Conservation (phyloP, 2,113 vertebrate genomes). For the Hypanus sabinus region DNA sequence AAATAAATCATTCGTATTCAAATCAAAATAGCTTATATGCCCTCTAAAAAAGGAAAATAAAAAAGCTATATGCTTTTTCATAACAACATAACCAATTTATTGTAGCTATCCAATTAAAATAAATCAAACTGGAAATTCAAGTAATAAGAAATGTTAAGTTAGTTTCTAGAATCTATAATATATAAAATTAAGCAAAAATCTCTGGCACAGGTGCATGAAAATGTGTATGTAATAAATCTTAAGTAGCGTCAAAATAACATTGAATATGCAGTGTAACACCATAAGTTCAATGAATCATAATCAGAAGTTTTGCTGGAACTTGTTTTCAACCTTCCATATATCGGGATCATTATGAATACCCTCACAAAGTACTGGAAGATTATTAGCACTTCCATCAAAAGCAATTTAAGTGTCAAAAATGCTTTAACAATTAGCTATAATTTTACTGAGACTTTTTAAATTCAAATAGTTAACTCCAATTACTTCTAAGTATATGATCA, state of each 20-base stretch:
- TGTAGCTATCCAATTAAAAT: not conserved
- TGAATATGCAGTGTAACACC: not conserved
- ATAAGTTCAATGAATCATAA: not conserved
- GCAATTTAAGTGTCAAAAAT: not conserved
- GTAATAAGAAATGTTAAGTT: not conserved
- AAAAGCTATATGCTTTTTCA: not conserved
- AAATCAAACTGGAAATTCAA: not conserved
- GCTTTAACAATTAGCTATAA: not conserved
- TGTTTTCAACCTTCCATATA: not conserved
- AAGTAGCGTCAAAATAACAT: not conserved
- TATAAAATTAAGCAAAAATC: not conserved
- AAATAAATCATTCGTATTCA: not conserved
- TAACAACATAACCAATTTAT: not conserved
- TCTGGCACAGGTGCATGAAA: slow-evolving; percentile 1
- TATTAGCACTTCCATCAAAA: not conserved
- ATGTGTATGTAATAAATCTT: not conserved
- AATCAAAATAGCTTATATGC: not conserved
- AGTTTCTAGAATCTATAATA: not conserved
- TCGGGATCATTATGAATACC: not conserved
- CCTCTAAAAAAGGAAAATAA: not conserved
- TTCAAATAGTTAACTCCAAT: not conserved
- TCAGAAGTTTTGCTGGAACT: not conserved
- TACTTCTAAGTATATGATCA: not conserved
- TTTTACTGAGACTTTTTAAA: not conserved
- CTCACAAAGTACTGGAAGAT: not conserved